Conservation (phyloP, 2,797 vertebrate genomes). For the Enteromius afrohamiltoni region DNA sequence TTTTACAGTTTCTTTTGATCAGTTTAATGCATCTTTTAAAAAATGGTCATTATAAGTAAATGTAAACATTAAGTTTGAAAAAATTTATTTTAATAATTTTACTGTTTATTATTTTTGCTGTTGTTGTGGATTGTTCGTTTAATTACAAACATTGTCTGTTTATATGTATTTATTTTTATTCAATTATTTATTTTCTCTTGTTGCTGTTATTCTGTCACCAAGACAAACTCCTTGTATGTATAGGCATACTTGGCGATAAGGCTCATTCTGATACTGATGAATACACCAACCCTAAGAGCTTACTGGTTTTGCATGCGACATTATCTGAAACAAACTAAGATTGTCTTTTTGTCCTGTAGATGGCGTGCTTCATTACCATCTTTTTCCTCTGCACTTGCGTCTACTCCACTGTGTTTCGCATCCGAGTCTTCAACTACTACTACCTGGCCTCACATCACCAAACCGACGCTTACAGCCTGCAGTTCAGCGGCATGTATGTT, state of each 20-base stretch:
- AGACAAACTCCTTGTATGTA: not conserved
- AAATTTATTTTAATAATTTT: no score
- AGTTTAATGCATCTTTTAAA: no score
- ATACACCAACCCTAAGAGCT: not conserved
- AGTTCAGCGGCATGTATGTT: constrained; percentile 98
- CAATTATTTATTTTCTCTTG: not conserved
- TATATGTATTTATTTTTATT: not conserved
- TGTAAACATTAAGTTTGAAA: no score
- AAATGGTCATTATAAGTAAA: no score
- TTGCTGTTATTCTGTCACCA: not conserved
- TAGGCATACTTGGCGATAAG: not conserved
- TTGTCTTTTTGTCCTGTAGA: constrained; percentile 75
- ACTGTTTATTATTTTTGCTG: no score
- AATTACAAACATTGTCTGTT: not conserved
- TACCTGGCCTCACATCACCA: constrained; percentile 97
- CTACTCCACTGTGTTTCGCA: constrained; percentile 97
- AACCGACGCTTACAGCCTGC: constrained; percentile 96
- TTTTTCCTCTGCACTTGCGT: constrained; percentile 97
- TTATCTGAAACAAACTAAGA: not conserved
- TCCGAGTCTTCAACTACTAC: constrained; percentile 97
- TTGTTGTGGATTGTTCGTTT: not conserved
- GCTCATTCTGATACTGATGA: not conserved
- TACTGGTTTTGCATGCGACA: not conserved
- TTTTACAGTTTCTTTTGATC: no score
- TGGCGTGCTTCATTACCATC: constrained; percentile 97